These are phyloP conservation scores for Sterna hirundo DNA, from an alignment of 2,113 vertebrate species.

Conservation along the genomic window DNA sequence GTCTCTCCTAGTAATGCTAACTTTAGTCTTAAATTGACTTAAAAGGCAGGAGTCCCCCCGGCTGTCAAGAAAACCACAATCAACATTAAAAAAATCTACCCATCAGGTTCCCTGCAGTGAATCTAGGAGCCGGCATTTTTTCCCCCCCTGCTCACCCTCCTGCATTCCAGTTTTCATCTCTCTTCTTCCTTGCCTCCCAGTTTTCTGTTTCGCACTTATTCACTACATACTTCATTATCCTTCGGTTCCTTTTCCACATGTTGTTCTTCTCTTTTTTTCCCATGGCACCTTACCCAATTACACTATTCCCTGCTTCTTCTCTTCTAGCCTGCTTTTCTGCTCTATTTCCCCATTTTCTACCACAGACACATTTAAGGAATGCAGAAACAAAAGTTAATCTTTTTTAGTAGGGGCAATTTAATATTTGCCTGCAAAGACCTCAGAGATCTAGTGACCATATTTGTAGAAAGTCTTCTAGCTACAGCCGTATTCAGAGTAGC, in stretches of 20 bases:
- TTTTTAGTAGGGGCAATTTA: background rate
- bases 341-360: constrained; percentile 34
- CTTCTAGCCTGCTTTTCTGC: constrained; percentile 35
- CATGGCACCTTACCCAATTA: background rate
- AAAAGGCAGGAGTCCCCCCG: background rate
- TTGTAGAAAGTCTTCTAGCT: background rate
- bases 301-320: background rate
- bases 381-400: background rate
- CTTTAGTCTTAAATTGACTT: background rate
- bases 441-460: background rate
- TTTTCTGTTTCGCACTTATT: background rate
- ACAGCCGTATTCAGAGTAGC: background rate
- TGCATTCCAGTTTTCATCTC: background rate
- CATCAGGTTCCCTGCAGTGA: background rate
- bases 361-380: background rate
- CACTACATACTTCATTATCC: background rate
- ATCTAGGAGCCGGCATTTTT: background rate
- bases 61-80: background rate
- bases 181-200: background rate
- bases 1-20: background rate
- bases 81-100: background rate
- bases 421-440: background rate
- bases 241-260: background rate
- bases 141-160: background rate
- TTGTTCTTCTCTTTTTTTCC: background rate